phyloP scores from a whole-genome alignment of 2,888 invertebrate genomes.

The Nebria brevicollis region DNA sequence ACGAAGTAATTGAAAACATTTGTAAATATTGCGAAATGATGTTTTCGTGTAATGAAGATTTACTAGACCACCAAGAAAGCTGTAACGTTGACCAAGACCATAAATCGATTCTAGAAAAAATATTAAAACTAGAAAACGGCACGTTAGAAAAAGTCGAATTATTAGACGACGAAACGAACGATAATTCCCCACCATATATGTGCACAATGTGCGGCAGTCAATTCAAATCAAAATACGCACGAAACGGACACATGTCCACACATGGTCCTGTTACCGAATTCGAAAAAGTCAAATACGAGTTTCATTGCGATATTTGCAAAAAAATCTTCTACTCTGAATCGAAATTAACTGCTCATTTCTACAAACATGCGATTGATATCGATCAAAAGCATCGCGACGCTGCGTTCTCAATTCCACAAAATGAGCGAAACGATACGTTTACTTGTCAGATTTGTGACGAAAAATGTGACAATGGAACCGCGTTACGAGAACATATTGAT shows the following conservation, averaged over 20 bases:
- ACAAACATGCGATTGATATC: constrained; percentile 49
- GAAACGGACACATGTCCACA: constrained; percentile 28
- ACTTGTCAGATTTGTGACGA: constrained; percentile 52
- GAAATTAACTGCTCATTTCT: constrained; percentile 50
- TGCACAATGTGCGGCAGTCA: constrained; percentile 44
- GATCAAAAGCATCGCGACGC: background rate
- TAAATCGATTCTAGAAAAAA: constrained; percentile 30
- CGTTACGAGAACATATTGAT: constrained; percentile 11
- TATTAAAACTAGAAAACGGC: constrained; percentile 25
- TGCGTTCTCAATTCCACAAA: constrained; percentile 4
- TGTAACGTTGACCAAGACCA: constrained; percentile 20
- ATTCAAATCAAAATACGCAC: constrained; percentile 40
- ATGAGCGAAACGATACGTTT: background rate
- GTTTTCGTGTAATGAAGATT: constrained; percentile 8
- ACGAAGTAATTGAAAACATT: constrained; percentile 2
- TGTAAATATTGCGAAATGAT: constrained; percentile 26
- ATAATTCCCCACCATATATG: constrained; percentile 22
- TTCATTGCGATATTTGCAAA: constrained; percentile 50
- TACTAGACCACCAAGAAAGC: constrained; percentile 22
- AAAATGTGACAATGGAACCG: constrained; percentile 49
- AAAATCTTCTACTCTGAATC: constrained; percentile 48
- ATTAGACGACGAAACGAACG: constrained; percentile 27
- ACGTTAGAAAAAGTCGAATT: constrained; percentile 28
- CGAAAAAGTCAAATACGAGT: constrained; percentile 3
- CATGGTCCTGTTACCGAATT: background rate